A percentile compares a stretch with the other conserved stretches of the same genome.
Evolutionary conservation across 2,113 vertebrate species (phyloP).

Genomic region (Antigone vipio): DNA sequence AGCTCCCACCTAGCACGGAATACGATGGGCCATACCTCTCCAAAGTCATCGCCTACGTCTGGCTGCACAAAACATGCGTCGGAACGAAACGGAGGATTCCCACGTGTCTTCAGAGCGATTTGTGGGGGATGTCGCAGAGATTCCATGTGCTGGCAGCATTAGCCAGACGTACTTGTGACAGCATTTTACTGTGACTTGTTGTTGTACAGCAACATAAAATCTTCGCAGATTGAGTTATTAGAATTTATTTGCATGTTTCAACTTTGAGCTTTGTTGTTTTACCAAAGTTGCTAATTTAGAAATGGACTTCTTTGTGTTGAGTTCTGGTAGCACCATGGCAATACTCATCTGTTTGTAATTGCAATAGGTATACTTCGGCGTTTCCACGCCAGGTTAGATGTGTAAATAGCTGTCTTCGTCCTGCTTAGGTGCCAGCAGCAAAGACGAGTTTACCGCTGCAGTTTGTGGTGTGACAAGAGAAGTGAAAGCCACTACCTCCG

Average conservation of each 20-base stretch:
- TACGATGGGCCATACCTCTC: fast-evolving
- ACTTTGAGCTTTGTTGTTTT: neutral
- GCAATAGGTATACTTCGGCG: fast-evolving
- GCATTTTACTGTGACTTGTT: neutral
- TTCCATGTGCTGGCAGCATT: fast-evolving
- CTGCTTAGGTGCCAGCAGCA: neutral
- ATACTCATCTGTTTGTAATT: neutral
- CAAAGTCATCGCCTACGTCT: neutral
- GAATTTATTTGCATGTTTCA: neutral
- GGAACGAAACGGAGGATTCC: neutral
- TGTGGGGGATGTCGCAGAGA: fast-evolving
- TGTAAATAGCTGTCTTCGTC: neutral
- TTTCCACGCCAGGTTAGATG: neutral
- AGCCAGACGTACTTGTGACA: fast-evolving
- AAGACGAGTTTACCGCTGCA: neutral
- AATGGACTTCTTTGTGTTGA: neutral
- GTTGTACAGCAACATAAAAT: neutral
- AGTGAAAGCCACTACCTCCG: neutral
- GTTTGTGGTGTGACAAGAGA: neutral
- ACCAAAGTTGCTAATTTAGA: neutral
- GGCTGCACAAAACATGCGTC: neutral
- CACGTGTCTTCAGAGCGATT: fast-evolving
- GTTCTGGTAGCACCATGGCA: neutral
- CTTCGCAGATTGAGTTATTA: neutral
- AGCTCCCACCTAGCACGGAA: neutral